Evolutionary conservation across 1,140 invertebrate genomes (phyloP), one percentile per base, ranked within the genome.

Genomic region (Hyles euphorbiae): DNA sequence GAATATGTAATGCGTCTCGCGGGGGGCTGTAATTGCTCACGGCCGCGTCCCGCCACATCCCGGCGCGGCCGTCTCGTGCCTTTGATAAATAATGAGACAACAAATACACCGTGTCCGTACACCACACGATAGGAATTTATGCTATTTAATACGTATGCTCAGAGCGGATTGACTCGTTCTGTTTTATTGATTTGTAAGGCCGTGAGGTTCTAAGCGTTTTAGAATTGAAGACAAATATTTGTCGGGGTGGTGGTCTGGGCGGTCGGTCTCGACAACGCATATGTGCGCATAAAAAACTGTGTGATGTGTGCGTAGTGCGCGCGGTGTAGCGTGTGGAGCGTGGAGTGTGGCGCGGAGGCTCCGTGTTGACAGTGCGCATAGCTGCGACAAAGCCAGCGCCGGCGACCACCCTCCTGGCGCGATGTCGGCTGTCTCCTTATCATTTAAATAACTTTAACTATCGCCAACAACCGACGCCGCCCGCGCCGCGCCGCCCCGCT

Each of bases 211-310:
- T 82, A 83, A 85, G 73, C 76, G 74, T 76, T 84, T 83, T 78
- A 69, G 81, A 82, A 88, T 85, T 83, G 78, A 76, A 78, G 81
- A 70, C 72, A 88, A 88, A 88, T 88, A 88, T 87, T 88, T 86
- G 78, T 81, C 56, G 58, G 68, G 72, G 62, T 76, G 78, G 68
- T 74, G 70, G 73, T 73, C 65, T 74, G 74, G 68, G 80, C 76
- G 79, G 81, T 75, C 73, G 72, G 72, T 63, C 70, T 57, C 40
- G 65, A 49, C 58, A 61, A 53, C 55, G 68, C 82, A 85, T 78
- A 83, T 83, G 83, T 83, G 83, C 65, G 63, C 59, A 77, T 76
- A 85, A 88, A 87, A 85, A 88, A 81, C 68, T 76, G 73, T 83
- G 77, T 82, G 71, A 66, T 63, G 60, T 63, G 72, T 76, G 72